Percentiles rank a stretch among this genome's conserved stretches.
Evolutionary conservation across 2,888 invertebrate species (phyloP).

Genomic region (Xestia xanthographa): DNA sequence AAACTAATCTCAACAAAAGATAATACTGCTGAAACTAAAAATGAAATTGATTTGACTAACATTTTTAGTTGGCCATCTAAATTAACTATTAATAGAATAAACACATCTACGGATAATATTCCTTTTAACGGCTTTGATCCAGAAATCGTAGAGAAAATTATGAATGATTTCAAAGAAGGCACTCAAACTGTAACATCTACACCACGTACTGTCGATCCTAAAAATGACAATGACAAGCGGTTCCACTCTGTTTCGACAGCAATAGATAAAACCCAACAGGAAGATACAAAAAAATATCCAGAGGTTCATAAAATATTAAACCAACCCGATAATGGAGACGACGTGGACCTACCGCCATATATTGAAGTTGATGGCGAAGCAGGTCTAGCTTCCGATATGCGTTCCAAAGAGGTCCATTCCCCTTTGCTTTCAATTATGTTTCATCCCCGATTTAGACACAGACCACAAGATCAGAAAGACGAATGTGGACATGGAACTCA

Average conservation of each 20-base stretch:
- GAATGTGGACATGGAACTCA: conserved; percentile 52
- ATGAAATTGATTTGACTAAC: background rate
- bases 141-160: conserved; percentile 4
- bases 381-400: background rate
- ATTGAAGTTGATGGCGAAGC: background rate
- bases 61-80: conserved; percentile 5
- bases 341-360: background rate
- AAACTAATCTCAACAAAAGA: background rate
- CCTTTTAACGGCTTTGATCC: background rate
- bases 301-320: conserved; percentile 32
- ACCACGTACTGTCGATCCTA: background rate
- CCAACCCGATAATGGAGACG: conserved; percentile 3
- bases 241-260: background rate
- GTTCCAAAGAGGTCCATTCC: background rate
- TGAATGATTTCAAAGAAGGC: conserved; percentile 18
- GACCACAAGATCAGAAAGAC: conserved; percentile 38
- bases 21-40: background rate
- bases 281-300: conserved; percentile 10
- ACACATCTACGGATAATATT: background rate
- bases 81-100: background rate
- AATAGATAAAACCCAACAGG: background rate
- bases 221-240: too few species aligned
- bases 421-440: conserved; percentile 1
- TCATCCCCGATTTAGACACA: conserved; percentile 21
- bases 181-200: background rate